Percentiles rank a stretch among this genome's conserved stretches.
These are phyloP conservation scores for Drosophila prolongata DNA, from an alignment of 2,888 invertebrate genomes.

Conservation along the genomic window DNA sequence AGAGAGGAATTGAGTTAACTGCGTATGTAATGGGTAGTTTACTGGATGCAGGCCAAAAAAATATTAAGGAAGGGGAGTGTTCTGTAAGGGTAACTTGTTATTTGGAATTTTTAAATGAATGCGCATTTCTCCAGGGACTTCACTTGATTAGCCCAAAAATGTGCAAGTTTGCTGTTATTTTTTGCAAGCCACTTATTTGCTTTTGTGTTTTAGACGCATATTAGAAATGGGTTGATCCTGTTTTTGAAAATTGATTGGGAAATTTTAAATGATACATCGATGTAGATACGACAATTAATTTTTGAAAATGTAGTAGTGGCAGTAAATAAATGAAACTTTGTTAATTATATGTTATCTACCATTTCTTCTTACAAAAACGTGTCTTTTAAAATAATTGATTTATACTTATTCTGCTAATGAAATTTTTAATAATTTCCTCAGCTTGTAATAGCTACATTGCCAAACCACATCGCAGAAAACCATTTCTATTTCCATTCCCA, in stretches of 20 bases:
- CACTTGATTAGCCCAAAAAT: constrained; percentile 34
- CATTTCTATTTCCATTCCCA: constrained; percentile 19
- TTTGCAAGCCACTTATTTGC: background rate
- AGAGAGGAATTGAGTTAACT: constrained; percentile 58
- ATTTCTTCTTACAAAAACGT: too few relatives aligned
- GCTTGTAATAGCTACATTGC: background rate
- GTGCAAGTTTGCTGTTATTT: background rate
- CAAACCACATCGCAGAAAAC: background rate
- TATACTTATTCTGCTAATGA: background rate
- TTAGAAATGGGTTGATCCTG: background rate
- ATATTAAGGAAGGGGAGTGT: background rate
- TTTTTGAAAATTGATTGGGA: too few relatives aligned
- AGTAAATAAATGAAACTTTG: too few relatives aligned
- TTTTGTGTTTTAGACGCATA: background rate
- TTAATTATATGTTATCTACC: too few relatives aligned
- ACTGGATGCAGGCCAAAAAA: constrained; percentile 11
- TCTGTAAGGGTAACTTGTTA: constrained; percentile 10
- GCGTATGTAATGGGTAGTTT: constrained; percentile 68
- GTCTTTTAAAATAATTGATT: too few relatives aligned
- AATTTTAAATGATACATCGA: too few relatives aligned
- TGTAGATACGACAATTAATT: too few relatives aligned
- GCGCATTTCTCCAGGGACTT: constrained; percentile 40
- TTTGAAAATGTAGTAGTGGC: too few relatives aligned
- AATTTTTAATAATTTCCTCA: background rate
- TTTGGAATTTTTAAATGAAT: constrained; percentile 29